Evolutionary conservation across 2,113 vertebrate species (phyloP), one percentile per base, ranked within the genome.

Genomic region (Corythoichthys haematopterus): DNA sequence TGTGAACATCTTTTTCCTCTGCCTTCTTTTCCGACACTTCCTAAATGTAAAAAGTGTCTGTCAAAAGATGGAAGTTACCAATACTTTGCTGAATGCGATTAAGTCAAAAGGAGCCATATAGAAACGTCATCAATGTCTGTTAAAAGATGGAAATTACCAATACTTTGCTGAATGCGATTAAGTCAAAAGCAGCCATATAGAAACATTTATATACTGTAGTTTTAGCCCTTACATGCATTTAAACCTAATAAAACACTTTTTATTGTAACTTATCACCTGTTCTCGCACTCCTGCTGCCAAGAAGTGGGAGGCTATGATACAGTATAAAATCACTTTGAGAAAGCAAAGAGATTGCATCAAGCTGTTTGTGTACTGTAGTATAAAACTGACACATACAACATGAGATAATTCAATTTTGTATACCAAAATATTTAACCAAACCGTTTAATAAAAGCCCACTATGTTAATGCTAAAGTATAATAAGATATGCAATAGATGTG

Each of bases 1-100:
- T 84, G 85, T 83, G 80, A 78, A 83, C 84, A 79, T 14, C 65
- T 74, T 71, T 72, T 43, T 8, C 70, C 71, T 67, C 13, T 51
- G 48, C 50, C 66, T 71, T 38, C 38, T 59, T 7, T 5, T 43
- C 33, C 55, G 11, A 36, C 55, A 57, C 28, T 55, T 55, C 9
- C 2, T 3, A 55, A 55, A 55, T 11, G n/a, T 52, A 6, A n/a
- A 51, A 52, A 52, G 2, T 2, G 2, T 52, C 4, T 15, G 37
- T 63, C 46, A 3, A 45, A 7, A 60, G 1, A n/a, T 48, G 46
- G 20, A 56, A 64, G 6, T 8, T 6, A n/a, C 9, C 9, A 2
- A 7, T 15, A 3, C 8, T 53, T 52, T 53, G 9, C 20, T 28
- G 52, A 28, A n/a, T 0, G 9, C 1, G 8, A 52, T 20, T 55